Evolutionary conservation across 2,113 vertebrate species (phyloP), one percentile per base, ranked within the genome.

Genomic region (Colaptes auratus): DNA sequence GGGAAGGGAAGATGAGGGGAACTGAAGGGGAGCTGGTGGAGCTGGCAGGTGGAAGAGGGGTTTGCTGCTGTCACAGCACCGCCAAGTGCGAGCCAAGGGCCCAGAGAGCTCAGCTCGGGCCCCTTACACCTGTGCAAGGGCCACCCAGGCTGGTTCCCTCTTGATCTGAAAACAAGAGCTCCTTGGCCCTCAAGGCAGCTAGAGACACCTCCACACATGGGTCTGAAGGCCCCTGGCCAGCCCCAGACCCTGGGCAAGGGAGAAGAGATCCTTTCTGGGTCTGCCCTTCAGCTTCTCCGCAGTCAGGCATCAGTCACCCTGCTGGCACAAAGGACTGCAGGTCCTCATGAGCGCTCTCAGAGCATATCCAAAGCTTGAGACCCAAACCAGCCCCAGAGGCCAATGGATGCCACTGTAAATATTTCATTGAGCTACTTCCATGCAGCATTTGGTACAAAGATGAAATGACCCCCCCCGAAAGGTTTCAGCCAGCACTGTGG

Each of bases 181-280:
- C 1, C 0, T 5, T 28, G 16, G 9, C n/a, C 60, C 55, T 30
- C 27, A 4, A 15, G 25, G 17, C 63, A 35, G 27, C 6, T 3
- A 4, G 23, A 46, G 36, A n/a, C 5, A 8, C 21, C 31, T 12
- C 35, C 4, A 18, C 1, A 0, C 46, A 8, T 0, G 0, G 12
- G 6, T 10, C 44, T 14, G 1, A 0, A 27, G 50, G 15, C 4
- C 39, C 21, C 35, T 13, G 56, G 25, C 13, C 42, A 28, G 39
- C 35, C 30, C 48, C 1, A 25, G 6, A 50, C 31, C 15, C 24
- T 18, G 56, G 66, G 24, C 15, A 39, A 27, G 16, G 35, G 36
- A 30, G 35, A 48, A 17, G 36, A 82, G 31, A 52, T 77, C 28
- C 4, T 25, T 5, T 5, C 9, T 3, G 33, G 10, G 12, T 50